These are phyloP conservation scores for Cheiracanthium punctorium DNA, from an alignment of 2,888 invertebrate genomes.

Conservation along the genomic window DNA sequence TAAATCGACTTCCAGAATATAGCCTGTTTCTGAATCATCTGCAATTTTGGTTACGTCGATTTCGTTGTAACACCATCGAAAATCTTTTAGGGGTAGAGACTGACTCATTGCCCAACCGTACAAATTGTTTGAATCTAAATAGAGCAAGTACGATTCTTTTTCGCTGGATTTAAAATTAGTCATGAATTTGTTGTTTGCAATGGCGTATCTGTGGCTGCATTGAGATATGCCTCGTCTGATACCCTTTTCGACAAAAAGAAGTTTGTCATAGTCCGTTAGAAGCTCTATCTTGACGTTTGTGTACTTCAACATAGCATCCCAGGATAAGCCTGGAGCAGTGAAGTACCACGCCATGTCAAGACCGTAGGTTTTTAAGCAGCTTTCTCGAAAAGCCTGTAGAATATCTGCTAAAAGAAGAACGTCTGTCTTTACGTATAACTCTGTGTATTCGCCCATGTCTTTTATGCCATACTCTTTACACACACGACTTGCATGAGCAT, in stretches of 20 bases:
- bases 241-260: too few species aligned
- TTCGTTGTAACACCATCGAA: background rate
- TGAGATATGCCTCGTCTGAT: too few species aligned
- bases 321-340: background rate
- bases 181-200: too few species aligned
- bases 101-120: slow-evolving; percentile 18
- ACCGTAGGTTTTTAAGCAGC: background rate
- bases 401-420: too few species aligned
- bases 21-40: background rate
- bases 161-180: too few species aligned
- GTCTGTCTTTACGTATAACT: too few species aligned
- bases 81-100: background rate
- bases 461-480: background rate
- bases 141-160: too few species aligned
- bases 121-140: background rate
- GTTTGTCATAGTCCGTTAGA: too few species aligned
- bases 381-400: too few species aligned
- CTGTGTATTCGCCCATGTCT: too few species aligned
- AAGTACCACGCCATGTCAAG: background rate
- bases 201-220: too few species aligned
- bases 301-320: background rate
- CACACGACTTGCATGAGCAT: background rate
- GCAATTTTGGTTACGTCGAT: background rate
- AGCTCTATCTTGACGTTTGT: background rate
- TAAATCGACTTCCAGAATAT: background rate